Evolutionary conservation across 2,888 invertebrate species (phyloP), one percentile per base, ranked within the genome.

Genomic region (Panopea generosa): DNA sequence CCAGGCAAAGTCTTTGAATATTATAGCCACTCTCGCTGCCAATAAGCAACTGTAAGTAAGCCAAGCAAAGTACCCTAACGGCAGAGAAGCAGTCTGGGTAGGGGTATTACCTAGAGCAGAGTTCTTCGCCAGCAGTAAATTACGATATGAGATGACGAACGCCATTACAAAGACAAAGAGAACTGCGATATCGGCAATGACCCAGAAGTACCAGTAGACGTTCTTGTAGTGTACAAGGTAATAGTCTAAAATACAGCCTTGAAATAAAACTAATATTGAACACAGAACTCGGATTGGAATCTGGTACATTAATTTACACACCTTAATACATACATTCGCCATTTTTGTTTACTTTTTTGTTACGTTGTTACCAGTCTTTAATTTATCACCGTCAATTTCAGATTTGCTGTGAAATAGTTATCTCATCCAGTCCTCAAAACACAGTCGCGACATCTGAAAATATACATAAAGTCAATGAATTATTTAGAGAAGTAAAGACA

Each of bases 1-100:
- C 61, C 65, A 78, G 2, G 87, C 90, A 85, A 92, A 90, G 14
- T 88, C 90, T 66, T 93, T 93, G 86, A 94, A 94, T 59, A 94
- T 93, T 27, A 94, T 90, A 50, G 92, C 92, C 24, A 94, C 89
- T 87, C 94, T 94, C 14, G 93, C 92, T 24, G 93, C 92, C 24
- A 94, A 89, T 1, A 94, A 85, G 7, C 91, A 66, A 9, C 94
- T 91, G 87, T 94, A 94, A 52, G 94, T 87, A 40, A 94, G 83
- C 94, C 94, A 94, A 0, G 94, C 93, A 24, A 94, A 86, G 86
- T 94, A 94, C 22, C 93, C 93, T 27, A 88, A 83, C 63, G 86
- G 92, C 68, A 88, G 88, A 81, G 90, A 85, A 11, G 88, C 88
- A 16, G 83, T 82, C 81, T 86, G 78, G 77, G 90, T 86, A 16